A percentile compares a stretch with the other conserved stretches of the same genome.
Conservation (phyloP, 2,113 vertebrate species). For the Falco punctatus region DNA sequence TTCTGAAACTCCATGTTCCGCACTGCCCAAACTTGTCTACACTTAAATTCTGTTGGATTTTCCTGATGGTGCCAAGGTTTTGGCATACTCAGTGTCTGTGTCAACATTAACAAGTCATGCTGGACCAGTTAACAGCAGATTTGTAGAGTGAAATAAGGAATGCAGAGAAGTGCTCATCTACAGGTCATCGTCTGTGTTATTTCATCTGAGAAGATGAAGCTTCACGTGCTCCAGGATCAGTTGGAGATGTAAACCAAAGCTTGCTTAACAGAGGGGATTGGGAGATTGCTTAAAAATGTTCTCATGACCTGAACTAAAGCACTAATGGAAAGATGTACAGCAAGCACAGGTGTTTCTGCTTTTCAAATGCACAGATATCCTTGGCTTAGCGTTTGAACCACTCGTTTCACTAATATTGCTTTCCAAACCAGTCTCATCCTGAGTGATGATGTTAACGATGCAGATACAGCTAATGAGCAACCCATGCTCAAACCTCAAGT, state of each 20-base stretch:
- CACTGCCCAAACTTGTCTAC: not conserved
- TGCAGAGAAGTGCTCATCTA: not conserved
- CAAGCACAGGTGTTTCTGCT: not conserved
- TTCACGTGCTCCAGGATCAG: not conserved
- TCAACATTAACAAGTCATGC: not conserved
- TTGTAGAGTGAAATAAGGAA: not conserved
- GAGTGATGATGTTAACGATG: not conserved
- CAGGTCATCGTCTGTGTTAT: not conserved
- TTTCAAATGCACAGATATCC: not conserved
- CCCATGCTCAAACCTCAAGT: not conserved
- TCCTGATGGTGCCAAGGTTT: not conserved
- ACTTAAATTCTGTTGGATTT: not conserved
- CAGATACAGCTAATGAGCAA: not conserved
- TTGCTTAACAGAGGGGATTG: not conserved
- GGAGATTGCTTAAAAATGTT: not conserved
- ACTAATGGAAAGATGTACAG: not conserved
- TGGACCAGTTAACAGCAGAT: not conserved
- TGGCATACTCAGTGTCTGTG: not conserved
- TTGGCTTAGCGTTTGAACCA: not conserved
- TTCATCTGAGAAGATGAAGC: not conserved
- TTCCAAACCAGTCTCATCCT: not conserved
- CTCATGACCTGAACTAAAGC: not conserved
- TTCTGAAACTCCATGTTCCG: not conserved
- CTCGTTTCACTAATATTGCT: slow-evolving; percentile 25
- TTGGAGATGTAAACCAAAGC: not conserved